A percentile compares a stretch with the other conserved stretches of the same genome.
These are phyloP conservation scores for Equus przewalskii DNA, from an alignment of 2,113 vertebrate species.

Conservation along the genomic window DNA sequence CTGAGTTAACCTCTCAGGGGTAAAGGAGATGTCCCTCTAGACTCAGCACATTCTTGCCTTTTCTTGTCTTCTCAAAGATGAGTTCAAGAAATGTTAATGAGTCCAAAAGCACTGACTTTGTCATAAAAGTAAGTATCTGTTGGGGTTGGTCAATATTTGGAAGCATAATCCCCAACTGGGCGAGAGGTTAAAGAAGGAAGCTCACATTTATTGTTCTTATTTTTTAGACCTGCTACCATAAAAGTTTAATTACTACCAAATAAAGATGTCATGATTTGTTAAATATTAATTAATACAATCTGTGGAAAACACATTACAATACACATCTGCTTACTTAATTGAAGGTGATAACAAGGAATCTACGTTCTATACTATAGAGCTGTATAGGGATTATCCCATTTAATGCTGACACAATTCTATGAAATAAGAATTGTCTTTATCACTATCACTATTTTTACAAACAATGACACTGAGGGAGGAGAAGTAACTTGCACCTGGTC, in stretches of 20 bases:
- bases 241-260: not conserved
- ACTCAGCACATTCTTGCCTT: accelerated
- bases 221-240: not conserved
- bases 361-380: not conserved
- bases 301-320: not conserved
- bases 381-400: not conserved
- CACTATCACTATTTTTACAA: not conserved
- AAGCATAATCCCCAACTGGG: not conserved
- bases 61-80: not conserved
- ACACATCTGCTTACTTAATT: not conserved
- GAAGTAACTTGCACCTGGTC: not conserved
- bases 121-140: not conserved
- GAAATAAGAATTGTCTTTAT: not conserved
- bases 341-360: not conserved
- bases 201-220: not conserved
- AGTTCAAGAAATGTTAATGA: not conserved
- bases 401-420: not conserved
- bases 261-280: not conserved
- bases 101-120: not conserved
- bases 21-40: accelerated
- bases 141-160: not conserved
- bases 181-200: not conserved
- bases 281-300: not conserved
- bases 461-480: not conserved
- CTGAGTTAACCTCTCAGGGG: too few species aligned